Evolutionary conservation across 2,888 invertebrate genomes (phyloP).

Genomic region (Lasioglossum leucozonium): DNA sequence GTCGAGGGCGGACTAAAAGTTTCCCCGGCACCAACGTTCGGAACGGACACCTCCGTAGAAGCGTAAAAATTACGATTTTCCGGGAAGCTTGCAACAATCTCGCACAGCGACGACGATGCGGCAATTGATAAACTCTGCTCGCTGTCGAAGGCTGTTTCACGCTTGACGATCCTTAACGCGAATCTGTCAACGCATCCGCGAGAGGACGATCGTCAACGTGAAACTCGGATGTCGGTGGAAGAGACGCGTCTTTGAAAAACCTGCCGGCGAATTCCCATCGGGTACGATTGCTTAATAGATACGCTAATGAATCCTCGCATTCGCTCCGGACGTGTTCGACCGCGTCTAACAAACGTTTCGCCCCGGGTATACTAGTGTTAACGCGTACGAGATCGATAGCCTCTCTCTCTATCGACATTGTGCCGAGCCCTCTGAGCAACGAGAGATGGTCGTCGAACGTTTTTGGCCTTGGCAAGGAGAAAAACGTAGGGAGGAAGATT

Average conservation of each 20-base stretch:
- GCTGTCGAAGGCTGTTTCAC: background rate
- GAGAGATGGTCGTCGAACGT: constrained; percentile 1
- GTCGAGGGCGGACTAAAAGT: background rate
- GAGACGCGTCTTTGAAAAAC: background rate
- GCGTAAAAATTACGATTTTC: background rate
- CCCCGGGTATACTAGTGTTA: background rate
- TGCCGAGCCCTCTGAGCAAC: constrained; percentile 54
- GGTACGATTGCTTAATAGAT: background rate
- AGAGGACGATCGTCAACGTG: background rate
- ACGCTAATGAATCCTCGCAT: constrained; percentile 7
- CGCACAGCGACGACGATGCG: background rate
- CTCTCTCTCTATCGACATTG: constrained; percentile 5
- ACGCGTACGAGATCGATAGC: constrained; percentile 1
- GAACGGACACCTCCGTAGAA: constrained; percentile 27
- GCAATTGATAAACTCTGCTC: background rate
- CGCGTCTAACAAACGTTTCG: background rate
- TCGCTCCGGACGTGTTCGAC: background rate
- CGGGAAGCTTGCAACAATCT: background rate
- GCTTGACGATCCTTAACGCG: background rate
- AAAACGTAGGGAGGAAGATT: constrained; percentile 57
- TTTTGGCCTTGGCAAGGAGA: constrained; percentile 59
- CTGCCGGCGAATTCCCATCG: background rate
- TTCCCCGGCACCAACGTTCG: constrained; percentile 36
- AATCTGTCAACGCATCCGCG: background rate
- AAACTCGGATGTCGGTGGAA: background rate